phyloP scores from a whole-genome alignment of 2,113 vertebrate species.

The Xenopus tropicalis region UCB_Xtro_10.0 CM004446.2:128273501-128274000 shows the following conservation, averaged over 20 bases:
- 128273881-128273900: background rate
- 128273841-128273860: slow-evolving; percentile 40
- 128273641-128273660: slow-evolving; percentile 89
- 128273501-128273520: too few species aligned
- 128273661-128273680: slow-evolving; percentile 90
- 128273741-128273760: background rate
- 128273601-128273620: slow-evolving; percentile 91
- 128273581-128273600: slow-evolving; percentile 95
- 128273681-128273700: slow-evolving; percentile 87
- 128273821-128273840: slow-evolving; percentile 17
- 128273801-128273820: background rate
- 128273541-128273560: slow-evolving; percentile 88
- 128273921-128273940: background rate
- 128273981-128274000: background rate
- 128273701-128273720: slow-evolving; percentile 64
- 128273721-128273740: slow-evolving; percentile 11
- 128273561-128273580: slow-evolving; percentile 90
- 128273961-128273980: background rate
- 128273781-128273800: slow-evolving; percentile 10
- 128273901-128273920: background rate
- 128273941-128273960: slow-evolving; percentile 1
- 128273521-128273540: slow-evolving; percentile 58
- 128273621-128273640: slow-evolving; percentile 94
- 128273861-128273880: slow-evolving; percentile 12
- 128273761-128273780: background rate